phyloP scores from a whole-genome alignment of 2,113 vertebrate genomes.

The Mormoops blainvillei region DNA sequence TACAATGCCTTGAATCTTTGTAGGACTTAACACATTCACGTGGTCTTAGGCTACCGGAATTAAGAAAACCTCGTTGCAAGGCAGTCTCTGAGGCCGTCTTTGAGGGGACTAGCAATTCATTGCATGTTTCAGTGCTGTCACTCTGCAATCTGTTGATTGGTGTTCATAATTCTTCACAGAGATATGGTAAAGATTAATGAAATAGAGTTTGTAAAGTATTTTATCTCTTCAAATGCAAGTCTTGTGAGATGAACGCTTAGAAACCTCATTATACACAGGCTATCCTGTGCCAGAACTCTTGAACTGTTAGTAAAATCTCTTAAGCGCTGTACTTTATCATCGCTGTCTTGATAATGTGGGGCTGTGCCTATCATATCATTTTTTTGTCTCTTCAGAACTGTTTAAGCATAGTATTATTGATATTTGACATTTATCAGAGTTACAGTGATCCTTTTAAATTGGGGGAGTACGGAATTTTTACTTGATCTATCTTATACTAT shows the following conservation, averaged over 20 bases:
- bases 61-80: not conserved
- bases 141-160: constrained; percentile 64
- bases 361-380: constrained; percentile 49
- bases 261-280: constrained; percentile 67
- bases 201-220: constrained; percentile 65
- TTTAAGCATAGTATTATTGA: constrained; percentile 58
- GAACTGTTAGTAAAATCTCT: constrained; percentile 73
- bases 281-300: constrained; percentile 62
- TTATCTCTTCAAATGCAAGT: constrained; percentile 63
- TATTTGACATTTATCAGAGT: constrained; percentile 63
- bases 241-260: constrained; percentile 63
- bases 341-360: constrained; percentile 66
- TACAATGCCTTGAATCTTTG: not conserved
- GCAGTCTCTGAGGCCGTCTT: not conserved
- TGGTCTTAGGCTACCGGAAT: not conserved
- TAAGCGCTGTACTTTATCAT: constrained; percentile 71
- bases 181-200: constrained; percentile 73
- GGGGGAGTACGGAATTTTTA: constrained; percentile 20
- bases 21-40: not conserved
- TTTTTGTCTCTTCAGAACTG: constrained; percentile 56
- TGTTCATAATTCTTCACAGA: constrained; percentile 71
- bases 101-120: constrained; percentile 34
- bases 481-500: constrained; percentile 26
- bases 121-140: constrained; percentile 41
- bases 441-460: constrained; percentile 44